Conservation (phyloP, 2,888 invertebrate genomes). For the Tipula lateralis region DNA sequence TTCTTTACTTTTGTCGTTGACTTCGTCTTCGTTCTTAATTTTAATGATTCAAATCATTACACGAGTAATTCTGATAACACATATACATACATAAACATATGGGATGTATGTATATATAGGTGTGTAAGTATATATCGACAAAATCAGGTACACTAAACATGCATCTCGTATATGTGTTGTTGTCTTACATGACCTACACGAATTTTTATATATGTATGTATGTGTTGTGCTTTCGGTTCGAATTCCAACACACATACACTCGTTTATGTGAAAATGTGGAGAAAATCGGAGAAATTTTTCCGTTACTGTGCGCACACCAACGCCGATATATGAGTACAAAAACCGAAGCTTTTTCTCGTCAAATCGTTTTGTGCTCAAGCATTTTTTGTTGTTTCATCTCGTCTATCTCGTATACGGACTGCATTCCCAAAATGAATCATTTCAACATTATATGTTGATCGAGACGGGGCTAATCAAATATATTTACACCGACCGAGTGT, state of each 20-base stretch:
- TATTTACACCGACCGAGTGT: background rate
- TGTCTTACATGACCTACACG: background rate
- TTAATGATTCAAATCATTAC: background rate
- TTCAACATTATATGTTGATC: conserved; percentile 11
- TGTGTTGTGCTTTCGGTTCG: background rate
- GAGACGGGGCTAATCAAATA: background rate
- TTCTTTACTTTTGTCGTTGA: background rate
- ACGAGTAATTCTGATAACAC: background rate
- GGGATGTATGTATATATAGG: background rate
- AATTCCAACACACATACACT: too few relatives aligned
- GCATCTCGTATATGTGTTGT: background rate
- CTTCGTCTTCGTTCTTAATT: background rate
- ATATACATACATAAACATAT: background rate
- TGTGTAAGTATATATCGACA: background rate
- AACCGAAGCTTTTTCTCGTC: background rate
- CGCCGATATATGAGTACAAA: too few relatives aligned
- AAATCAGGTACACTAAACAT: conserved; percentile 14
- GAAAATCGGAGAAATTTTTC: background rate
- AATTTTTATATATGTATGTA: background rate
- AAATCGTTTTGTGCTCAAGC: background rate
- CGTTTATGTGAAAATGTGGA: background rate
- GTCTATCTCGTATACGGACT: background rate
- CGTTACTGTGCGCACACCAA: background rate
- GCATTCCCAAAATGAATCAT: background rate
- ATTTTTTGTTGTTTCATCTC: background rate